Percentiles rank a stretch among this genome's conserved stretches.
phyloP scores from a whole-genome alignment of 2,113 vertebrate genomes.

The Candoia aspera region DNA sequence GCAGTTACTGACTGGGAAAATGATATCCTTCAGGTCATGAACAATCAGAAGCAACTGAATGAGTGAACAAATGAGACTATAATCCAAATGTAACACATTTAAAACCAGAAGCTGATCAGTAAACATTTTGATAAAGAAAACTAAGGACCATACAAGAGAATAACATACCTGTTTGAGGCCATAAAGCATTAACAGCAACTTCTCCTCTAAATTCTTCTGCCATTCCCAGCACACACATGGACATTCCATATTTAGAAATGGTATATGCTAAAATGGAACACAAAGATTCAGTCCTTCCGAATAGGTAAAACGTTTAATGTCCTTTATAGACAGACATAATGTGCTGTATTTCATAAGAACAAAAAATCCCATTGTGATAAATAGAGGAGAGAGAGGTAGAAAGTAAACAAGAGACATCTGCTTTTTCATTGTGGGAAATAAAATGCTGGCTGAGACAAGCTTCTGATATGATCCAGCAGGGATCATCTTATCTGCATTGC shows the following conservation, averaged over 20 bases:
- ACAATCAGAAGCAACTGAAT: not conserved
- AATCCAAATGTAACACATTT: not conserved
- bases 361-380: not conserved
- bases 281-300: conserved; percentile 10
- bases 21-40: not conserved
- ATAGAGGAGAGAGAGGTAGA: not conserved
- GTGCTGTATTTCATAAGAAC: not conserved
- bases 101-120: not conserved
- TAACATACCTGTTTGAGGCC: conserved; percentile 90
- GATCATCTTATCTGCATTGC: not conserved
- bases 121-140: not conserved
- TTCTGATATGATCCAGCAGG: not conserved
- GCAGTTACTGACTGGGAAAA: not conserved
- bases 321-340: not conserved
- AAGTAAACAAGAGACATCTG: not conserved
- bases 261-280: conserved; percentile 85
- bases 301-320: not conserved
- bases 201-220: conserved; percentile 95
- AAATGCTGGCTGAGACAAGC: not conserved
- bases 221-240: conserved; percentile 98
- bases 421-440: not conserved
- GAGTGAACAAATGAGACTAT: not conserved
- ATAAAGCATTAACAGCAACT: conserved; percentile 94
- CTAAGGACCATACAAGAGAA: not conserved
- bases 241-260: conserved; percentile 98